Evolutionary conservation across 2,888 invertebrate species (phyloP).

Genomic region (Orthonychiurus folsomi): DNA sequence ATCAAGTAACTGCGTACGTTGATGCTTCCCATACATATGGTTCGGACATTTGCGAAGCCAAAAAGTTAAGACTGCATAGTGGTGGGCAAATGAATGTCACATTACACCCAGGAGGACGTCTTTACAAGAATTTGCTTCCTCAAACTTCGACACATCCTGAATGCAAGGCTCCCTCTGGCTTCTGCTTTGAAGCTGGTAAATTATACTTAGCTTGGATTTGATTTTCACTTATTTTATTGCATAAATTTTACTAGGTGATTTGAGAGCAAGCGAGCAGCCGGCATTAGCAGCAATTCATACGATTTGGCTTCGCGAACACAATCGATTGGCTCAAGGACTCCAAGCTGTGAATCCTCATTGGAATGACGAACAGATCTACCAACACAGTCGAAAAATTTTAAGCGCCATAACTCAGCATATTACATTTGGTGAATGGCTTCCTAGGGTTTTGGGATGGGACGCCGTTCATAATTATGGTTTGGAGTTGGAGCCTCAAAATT

Average conservation of each 20-base stretch:
- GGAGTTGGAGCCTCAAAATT: constrained; percentile 46
- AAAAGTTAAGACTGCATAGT: constrained; percentile 44
- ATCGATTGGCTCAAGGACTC: constrained; percentile 69
- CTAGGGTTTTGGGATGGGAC: constrained; percentile 60
- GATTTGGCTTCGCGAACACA: constrained; percentile 79
- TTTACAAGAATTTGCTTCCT: constrained; percentile 45
- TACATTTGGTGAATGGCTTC: constrained; percentile 80
- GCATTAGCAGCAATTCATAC: constrained; percentile 81
- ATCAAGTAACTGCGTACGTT: constrained; percentile 48
- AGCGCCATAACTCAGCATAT: constrained; percentile 69
- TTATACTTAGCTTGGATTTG: not conserved
- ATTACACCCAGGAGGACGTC: constrained; percentile 41
- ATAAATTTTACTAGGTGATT: constrained; percentile 53
- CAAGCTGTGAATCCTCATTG: constrained; percentile 77
- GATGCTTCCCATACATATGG: constrained; percentile 49
- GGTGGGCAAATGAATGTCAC: constrained; percentile 45
- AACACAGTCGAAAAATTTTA: constrained; percentile 66
- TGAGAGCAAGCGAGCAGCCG: constrained; percentile 84
- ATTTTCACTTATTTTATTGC: constrained; percentile 8
- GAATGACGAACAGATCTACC: constrained; percentile 74
- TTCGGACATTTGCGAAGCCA: constrained; percentile 46
- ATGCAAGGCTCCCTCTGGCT: constrained; percentile 45
- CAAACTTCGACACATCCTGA: constrained; percentile 46
- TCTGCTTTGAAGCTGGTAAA: constrained; percentile 43
- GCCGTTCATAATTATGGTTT: constrained; percentile 47